A percentile compares a stretch with the other conserved stretches of the same genome.
Evolutionary conservation across 2,113 vertebrate genomes (phyloP).

Genomic region (Callithrix jacchus): DNA sequence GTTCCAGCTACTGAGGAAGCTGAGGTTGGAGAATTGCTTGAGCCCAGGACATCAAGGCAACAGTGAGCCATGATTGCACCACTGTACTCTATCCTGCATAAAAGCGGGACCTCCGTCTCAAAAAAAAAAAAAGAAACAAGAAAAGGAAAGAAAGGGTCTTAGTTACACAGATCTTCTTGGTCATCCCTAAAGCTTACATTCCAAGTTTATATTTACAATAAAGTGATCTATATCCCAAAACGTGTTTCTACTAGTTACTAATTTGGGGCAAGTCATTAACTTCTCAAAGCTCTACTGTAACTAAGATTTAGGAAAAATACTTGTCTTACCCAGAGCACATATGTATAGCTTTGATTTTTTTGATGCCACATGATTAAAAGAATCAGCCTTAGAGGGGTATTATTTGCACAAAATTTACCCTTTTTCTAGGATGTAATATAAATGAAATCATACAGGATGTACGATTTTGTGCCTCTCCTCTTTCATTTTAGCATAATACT

Average conservation of each 20-base stretch:
- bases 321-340: not conserved
- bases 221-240: slow-evolving; percentile 14
- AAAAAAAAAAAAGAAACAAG: too few relatives aligned
- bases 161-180: not conserved
- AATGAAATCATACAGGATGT: not conserved
- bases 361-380: not conserved
- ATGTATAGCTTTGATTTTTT: not conserved
- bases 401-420: slow-evolving; percentile 9
- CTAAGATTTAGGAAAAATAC: not conserved
- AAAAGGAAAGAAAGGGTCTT: not conserved
- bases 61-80: too few relatives aligned
- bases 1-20: too few relatives aligned
- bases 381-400: not conserved
- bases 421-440: not conserved
- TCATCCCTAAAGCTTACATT: not conserved
- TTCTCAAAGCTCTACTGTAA: not conserved
- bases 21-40: too few relatives aligned
- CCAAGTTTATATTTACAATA: not conserved
- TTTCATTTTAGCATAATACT: slow-evolving; percentile 30
- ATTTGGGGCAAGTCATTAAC: slow-evolving; percentile 9
- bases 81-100: too few relatives aligned
- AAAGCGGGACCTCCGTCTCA: too few relatives aligned
- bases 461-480: not conserved
- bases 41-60: too few relatives aligned
- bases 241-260: not conserved